Evolutionary conservation across 2,113 vertebrate species (phyloP).

Genomic region (Siniperca chuatsi): DNA sequence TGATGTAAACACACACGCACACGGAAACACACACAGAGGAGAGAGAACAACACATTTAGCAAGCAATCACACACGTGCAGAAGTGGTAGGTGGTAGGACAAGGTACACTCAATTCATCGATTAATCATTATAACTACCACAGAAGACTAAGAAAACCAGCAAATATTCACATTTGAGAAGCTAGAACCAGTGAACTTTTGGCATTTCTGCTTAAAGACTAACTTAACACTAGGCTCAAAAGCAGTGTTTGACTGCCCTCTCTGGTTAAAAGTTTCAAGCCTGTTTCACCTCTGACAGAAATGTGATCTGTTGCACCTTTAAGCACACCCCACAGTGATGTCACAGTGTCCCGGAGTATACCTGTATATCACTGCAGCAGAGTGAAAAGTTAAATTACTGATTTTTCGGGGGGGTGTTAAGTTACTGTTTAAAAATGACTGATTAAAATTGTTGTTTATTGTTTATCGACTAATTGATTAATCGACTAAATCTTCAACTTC

Average conservation of each 20-base stretch:
- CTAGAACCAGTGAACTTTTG: background rate
- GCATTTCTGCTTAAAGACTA: background rate
- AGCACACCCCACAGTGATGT: background rate
- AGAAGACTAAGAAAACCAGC: too few species aligned
- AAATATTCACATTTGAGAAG: background rate
- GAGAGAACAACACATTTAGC: constrained; percentile 40
- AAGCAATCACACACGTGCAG: constrained; percentile 17
- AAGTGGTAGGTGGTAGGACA: background rate
- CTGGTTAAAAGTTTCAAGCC: background rate
- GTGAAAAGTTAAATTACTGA: background rate
- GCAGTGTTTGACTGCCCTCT: background rate
- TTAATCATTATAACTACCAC: background rate
- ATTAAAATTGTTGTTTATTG: too few species aligned
- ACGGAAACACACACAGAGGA: constrained; percentile 27
- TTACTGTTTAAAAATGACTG: too few species aligned
- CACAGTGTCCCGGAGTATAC: background rate
- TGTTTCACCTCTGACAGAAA: background rate
- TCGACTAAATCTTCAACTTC: too few species aligned
- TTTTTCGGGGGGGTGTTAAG: too few species aligned
- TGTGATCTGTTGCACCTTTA: background rate
- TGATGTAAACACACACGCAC: constrained; percentile 38
- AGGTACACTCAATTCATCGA: too few species aligned
- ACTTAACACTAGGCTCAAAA: background rate
- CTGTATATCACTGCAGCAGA: background rate
- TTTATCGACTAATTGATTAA: too few species aligned